Evolutionary conservation across 2,888 invertebrate species (phyloP).

Genomic region (Allolobophora icterica): DNA sequence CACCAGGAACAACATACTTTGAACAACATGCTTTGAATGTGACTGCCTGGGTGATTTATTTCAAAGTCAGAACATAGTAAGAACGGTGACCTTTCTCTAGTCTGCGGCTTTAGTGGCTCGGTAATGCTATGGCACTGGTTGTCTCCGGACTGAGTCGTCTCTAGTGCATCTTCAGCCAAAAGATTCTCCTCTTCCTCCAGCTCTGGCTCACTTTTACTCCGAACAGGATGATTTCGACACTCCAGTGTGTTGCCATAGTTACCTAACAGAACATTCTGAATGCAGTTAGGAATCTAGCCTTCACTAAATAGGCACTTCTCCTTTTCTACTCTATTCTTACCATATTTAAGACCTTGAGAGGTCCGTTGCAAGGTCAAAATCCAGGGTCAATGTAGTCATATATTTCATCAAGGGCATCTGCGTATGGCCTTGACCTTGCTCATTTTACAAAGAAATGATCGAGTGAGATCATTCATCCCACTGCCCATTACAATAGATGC

Average conservation of each 20-base stretch:
- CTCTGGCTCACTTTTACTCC: slow-evolving; percentile 13
- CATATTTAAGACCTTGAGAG: no score
- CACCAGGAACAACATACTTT: no score
- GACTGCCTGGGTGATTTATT: no score
- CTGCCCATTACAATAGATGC: no score
- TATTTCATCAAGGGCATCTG: no score
- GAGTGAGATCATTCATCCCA: no score
- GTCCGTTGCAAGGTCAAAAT: no score
- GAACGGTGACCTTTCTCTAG: slow-evolving; percentile 73
- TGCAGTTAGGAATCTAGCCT: background rate
- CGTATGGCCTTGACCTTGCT: no score
- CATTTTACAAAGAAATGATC: no score
- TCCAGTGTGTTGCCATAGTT: slow-evolving; percentile 52
- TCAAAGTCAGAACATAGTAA: background rate
- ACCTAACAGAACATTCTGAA: slow-evolving; percentile 39
- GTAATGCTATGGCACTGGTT: slow-evolving; percentile 66
- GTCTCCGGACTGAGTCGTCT: slow-evolving; percentile 13
- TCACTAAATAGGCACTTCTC: background rate
- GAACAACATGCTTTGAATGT: no score
- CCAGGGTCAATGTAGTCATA: no score
- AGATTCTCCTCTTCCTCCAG: slow-evolving; percentile 52
- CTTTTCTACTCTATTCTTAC: no score
- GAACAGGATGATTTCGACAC: slow-evolving; percentile 45
- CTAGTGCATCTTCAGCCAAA: slow-evolving; percentile 38
- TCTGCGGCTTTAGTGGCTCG: slow-evolving; percentile 75